Conservation (phyloP, 1,140 invertebrate species). For the Venustaconcha ellipsiformis region DNA sequence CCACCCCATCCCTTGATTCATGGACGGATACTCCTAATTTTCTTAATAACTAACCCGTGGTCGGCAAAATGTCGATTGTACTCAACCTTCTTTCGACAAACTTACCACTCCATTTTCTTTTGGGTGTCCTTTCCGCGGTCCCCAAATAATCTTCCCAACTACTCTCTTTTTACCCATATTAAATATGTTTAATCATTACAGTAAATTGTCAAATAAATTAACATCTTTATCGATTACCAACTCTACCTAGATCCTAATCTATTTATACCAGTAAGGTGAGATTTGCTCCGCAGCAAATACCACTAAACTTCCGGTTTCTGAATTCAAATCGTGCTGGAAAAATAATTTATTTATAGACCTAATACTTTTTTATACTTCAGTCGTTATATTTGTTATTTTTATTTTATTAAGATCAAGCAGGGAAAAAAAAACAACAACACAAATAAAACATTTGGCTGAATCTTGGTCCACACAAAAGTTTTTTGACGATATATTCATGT, state of each 20-base stretch:
- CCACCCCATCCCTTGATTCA: slow-evolving; percentile 1
- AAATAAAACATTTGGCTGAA: too few relatives aligned
- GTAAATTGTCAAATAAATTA: slow-evolving; percentile 1
- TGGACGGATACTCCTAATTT: not conserved
- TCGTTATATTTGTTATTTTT: too few relatives aligned
- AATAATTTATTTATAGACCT: too few relatives aligned
- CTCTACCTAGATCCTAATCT: not conserved
- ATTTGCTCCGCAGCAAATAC: slow-evolving; percentile 2
- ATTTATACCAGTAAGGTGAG: too few relatives aligned
- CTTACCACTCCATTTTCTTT: slow-evolving; percentile 47
- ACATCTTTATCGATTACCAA: slow-evolving; percentile 12
- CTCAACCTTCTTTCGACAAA: not conserved
- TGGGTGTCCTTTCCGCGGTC: slow-evolving; percentile 37
- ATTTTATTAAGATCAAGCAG: too few relatives aligned
- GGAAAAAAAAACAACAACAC: too few relatives aligned
- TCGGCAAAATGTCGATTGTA: slow-evolving; percentile 3
- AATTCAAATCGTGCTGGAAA: not conserved
- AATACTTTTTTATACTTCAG: too few relatives aligned
- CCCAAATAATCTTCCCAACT: slow-evolving; percentile 61
- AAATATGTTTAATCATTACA: slow-evolving; percentile 26
- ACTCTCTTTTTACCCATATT: slow-evolving; percentile 55
- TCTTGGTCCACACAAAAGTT: too few relatives aligned
- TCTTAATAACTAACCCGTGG: not conserved
- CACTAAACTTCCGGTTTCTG: slow-evolving; percentile 14
- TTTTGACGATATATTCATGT: too few relatives aligned